Evolutionary conservation across 1,140 invertebrate genomes (phyloP).

Genomic region (Ceratosolen solmsi): DNA sequence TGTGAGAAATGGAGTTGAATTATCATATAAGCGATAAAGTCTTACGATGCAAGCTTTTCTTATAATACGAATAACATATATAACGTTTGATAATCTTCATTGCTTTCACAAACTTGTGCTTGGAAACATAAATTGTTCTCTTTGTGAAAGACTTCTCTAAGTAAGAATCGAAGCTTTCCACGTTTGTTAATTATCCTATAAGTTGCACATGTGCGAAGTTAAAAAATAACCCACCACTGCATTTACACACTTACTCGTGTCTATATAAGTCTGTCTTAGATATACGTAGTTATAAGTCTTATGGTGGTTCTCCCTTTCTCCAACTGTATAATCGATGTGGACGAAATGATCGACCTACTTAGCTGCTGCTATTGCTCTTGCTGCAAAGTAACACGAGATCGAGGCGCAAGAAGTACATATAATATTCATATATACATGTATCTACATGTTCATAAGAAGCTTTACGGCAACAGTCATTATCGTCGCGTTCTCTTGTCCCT

Average conservation of each 20-base stretch:
- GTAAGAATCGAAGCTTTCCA: not conserved
- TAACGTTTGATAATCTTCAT: not conserved
- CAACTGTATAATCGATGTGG: constrained; percentile 41
- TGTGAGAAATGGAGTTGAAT: not conserved
- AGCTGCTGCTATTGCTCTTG: constrained; percentile 13
- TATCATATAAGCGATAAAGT: not conserved
- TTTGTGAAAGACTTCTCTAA: not conserved
- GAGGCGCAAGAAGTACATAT: not conserved
- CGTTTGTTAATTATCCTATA: not conserved
- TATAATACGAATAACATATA: not conserved
- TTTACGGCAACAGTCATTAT: constrained; percentile 10
- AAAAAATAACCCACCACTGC: not conserved
- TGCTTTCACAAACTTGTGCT: constrained; percentile 5
- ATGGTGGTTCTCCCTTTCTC: constrained; percentile 36
- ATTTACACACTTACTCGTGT: not conserved
- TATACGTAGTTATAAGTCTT: not conserved
- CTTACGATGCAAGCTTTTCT: not conserved
- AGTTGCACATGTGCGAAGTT: not conserved
- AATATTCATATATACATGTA: constrained; percentile 3
- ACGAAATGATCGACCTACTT: constrained; percentile 52
- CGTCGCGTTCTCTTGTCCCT: not conserved
- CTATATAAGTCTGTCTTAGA: constrained; percentile 7
- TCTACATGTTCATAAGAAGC: not conserved
- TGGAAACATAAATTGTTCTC: not conserved
- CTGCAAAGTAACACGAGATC: constrained; percentile 2